Percentiles rank a stretch among this genome's conserved stretches.
Conservation (phyloP, 2,113 vertebrate genomes). For the Steatornis caripensis region DNA sequence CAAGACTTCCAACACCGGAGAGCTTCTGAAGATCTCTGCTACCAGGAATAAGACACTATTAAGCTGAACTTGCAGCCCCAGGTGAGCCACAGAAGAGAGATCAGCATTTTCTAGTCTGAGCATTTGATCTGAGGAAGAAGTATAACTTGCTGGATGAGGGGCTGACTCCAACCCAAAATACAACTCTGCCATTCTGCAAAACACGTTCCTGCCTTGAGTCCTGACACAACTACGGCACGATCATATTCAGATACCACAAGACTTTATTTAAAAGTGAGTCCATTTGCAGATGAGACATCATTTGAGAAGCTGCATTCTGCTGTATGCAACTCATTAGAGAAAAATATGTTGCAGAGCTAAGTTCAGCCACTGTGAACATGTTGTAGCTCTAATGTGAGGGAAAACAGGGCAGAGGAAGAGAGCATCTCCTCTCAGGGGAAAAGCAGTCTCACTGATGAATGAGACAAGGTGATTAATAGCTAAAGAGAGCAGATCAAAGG, state of each 20-base stretch:
- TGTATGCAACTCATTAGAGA: neutral
- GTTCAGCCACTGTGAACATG: neutral
- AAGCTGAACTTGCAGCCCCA: neutral
- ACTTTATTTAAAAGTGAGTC: neutral
- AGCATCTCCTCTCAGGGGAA: neutral
- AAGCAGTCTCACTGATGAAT: neutral
- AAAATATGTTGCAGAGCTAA: neutral
- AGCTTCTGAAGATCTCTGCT: neutral
- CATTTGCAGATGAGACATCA: neutral
- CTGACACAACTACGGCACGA: neutral
- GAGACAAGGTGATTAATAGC: neutral
- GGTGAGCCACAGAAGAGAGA: neutral
- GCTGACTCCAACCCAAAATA: neutral
- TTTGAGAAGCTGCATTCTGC: neutral
- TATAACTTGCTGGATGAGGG: fast-evolving
- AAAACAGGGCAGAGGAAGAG: neutral
- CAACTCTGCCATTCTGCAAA: neutral
- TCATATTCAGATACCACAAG: neutral
- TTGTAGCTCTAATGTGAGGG: neutral
- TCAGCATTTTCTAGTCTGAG: neutral
- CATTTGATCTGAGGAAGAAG: neutral
- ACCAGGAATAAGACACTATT: neutral
- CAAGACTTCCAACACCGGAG: neutral
- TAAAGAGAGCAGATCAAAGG: neutral
- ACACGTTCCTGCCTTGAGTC: neutral